Percentiles rank a stretch among this genome's conserved stretches.
These are phyloP conservation scores for Varecia variegata DNA, from an alignment of 2,797 vertebrate species.

Conservation along the genomic window DNA sequence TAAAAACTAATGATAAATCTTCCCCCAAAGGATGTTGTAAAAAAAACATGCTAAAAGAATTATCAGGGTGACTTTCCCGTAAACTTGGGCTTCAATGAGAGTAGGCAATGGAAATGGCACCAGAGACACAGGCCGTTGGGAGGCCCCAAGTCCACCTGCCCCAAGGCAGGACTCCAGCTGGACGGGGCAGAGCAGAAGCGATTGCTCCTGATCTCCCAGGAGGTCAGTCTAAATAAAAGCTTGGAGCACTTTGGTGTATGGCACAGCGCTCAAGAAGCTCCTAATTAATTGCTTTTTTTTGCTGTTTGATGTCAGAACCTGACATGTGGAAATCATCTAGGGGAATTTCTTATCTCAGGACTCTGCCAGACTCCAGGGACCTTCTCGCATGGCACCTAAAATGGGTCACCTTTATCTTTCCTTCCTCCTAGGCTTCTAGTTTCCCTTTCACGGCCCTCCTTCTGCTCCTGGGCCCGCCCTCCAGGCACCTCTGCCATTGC, in stretches of 20 bases:
- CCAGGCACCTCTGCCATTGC: background rate
- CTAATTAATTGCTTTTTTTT: background rate
- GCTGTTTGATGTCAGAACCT: background rate
- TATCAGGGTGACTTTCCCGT: too few species aligned
- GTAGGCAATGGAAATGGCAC: too few species aligned
- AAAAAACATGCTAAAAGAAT: background rate
- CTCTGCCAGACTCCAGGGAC: background rate
- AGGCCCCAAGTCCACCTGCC: accelerated
- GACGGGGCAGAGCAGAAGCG: background rate
- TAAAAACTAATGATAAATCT: background rate
- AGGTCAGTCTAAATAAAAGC: background rate
- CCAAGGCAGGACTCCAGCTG: background rate
- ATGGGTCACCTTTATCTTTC: background rate
- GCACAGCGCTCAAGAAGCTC: background rate
- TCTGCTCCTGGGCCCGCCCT: background rate
- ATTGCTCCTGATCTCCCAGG: background rate
- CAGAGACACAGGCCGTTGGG: background rate
- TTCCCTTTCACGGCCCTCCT: background rate
- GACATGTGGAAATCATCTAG: background rate
- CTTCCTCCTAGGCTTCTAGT: background rate
- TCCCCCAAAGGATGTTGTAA: background rate
- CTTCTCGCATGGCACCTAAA: background rate
- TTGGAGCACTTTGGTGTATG: background rate
- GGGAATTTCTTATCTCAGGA: background rate
- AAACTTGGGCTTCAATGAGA: background rate